phyloP scores from a whole-genome alignment of 2,888 invertebrate genomes.

The Molanna angustata region DNA sequence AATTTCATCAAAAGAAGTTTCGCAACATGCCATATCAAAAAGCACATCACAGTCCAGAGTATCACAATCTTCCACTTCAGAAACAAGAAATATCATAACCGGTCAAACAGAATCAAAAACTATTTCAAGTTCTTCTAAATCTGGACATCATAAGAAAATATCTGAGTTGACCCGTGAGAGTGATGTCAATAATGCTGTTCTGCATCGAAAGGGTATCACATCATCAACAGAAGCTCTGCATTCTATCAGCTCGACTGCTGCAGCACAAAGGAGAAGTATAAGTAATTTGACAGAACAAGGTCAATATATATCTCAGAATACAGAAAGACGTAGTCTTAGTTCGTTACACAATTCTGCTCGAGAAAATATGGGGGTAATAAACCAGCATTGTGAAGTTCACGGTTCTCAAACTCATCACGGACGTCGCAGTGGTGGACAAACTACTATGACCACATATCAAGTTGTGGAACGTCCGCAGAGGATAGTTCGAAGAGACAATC shows the following conservation, averaged over 20 bases:
- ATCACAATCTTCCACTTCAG: slow-evolving; percentile 24
- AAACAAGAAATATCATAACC: slow-evolving; percentile 32
- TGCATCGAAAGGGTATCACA: slow-evolving; percentile 70
- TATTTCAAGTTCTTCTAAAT: slow-evolving; percentile 11
- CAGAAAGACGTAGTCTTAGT: slow-evolving; percentile 74
- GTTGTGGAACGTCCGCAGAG: slow-evolving; percentile 61
- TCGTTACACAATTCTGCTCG: slow-evolving; percentile 71
- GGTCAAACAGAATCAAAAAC: slow-evolving; percentile 39
- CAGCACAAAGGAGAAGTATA: slow-evolving; percentile 78
- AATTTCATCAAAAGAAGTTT: slow-evolving; percentile 29
- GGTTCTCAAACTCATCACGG: slow-evolving; percentile 42
- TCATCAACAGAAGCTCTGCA: slow-evolving; percentile 71
- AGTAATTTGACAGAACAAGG: slow-evolving; percentile 74
- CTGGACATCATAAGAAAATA: slow-evolving; percentile 64
- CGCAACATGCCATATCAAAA: too few relatives aligned
- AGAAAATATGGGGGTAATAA: slow-evolving; percentile 51
- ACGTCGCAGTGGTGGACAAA: slow-evolving; percentile 55
- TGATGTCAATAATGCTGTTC: slow-evolving; percentile 72
- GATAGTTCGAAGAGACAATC: slow-evolving; percentile 62
- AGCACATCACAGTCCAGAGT: slow-evolving; percentile 44
- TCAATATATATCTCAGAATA: slow-evolving; percentile 63
- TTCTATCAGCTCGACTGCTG: slow-evolving; percentile 69
- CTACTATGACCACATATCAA: slow-evolving; percentile 47
- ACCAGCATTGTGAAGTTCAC: slow-evolving; percentile 52
- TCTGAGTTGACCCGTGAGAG: slow-evolving; percentile 71